phyloP scores from a whole-genome alignment of 2,888 invertebrate genomes.

The Tortricodes alternella region DNA sequence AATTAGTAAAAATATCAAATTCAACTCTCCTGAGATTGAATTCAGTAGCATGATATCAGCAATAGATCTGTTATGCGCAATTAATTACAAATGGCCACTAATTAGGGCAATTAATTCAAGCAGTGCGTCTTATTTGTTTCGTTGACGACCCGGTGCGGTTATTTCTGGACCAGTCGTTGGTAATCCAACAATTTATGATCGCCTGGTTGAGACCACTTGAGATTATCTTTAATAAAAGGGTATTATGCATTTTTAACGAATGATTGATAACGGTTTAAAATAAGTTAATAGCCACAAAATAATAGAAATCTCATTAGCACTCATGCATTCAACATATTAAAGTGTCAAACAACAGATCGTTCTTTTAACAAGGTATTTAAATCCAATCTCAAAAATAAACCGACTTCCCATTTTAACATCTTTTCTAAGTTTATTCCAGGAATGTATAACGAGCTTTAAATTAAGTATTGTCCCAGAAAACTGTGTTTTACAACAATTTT shows the following conservation, averaged over 20 bases:
- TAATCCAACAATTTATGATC: not conserved
- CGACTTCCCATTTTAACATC: not conserved
- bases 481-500: too few relatives aligned
- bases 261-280: not conserved
- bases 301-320: too few relatives aligned
- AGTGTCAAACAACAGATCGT: not conserved
- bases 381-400: not conserved
- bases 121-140: conserved; percentile 2
- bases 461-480: too few relatives aligned
- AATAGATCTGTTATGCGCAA: conserved; percentile 39
- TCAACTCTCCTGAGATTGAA: too few relatives aligned
- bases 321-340: too few relatives aligned
- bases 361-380: not conserved
- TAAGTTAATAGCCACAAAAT: not conserved
- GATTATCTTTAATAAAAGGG: not conserved
- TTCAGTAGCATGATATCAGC: too few relatives aligned
- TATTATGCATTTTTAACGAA: not conserved
- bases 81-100: conserved; percentile 42
- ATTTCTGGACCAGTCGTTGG: conserved; percentile 12
- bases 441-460: too few relatives aligned
- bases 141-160: conserved; percentile 1
- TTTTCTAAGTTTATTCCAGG: not conserved
- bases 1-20: too few relatives aligned
- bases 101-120: conserved; percentile 52
- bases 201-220: conserved; percentile 4